Conservation (phyloP, 2,113 vertebrate genomes). For the Spheniscus mendiculus region DNA sequence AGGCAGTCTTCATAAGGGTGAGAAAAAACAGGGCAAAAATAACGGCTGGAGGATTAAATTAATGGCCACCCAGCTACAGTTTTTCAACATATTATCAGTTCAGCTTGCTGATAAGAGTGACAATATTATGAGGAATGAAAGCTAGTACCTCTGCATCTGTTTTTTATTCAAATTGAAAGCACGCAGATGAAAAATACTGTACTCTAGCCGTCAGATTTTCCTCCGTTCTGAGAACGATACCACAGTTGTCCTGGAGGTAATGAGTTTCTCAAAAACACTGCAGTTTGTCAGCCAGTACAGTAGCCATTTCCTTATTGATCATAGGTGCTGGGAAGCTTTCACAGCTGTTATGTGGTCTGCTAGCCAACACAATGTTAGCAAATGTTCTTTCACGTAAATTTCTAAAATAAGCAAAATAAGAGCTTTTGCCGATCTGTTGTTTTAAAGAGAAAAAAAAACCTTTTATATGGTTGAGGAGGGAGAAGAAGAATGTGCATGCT, state of each 20-base stretch:
- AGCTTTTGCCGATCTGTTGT: background rate
- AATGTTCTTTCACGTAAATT: background rate
- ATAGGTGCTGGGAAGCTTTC: background rate
- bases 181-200: background rate
- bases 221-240: slow-evolving; percentile 14
- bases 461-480: background rate
- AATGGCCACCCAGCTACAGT: background rate
- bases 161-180: slow-evolving; percentile 51
- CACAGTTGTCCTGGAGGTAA: background rate
- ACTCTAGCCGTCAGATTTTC: background rate
- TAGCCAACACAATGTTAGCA: background rate
- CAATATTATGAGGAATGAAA: slow-evolving; percentile 8
- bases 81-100: slow-evolving; percentile 33
- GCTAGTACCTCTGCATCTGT: background rate
- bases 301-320: background rate
- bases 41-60: background rate
- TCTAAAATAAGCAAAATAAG: background rate
- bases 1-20: background rate
- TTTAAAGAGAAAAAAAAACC: background rate
- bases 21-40: background rate
- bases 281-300: background rate
- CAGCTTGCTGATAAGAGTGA: slow-evolving; percentile 40
- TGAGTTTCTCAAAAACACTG: background rate
- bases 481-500: background rate
- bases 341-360: background rate